Evolutionary conservation across 92 coral and sea anemone species (phyloP), one percentile per base, ranked within the genome.

Genomic region (Pocillopora meandrina): DNA sequence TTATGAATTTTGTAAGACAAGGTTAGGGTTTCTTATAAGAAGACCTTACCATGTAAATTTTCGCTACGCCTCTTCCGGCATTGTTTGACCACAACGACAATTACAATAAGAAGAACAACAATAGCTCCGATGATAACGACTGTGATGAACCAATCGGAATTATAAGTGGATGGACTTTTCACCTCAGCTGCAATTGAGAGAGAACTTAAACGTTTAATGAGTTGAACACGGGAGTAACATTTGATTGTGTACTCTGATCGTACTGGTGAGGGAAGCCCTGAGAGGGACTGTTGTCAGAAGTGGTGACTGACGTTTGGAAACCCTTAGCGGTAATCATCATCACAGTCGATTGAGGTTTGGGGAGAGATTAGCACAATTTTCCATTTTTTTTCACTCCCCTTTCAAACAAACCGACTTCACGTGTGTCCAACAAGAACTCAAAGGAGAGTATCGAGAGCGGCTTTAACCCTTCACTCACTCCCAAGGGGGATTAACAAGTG

Each of bases 121-220:
- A 88, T 36, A 56, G 87, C 82, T 56, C 88, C 86, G 33, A 91
- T 81, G 15, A 86, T 90, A 12, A 93, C 72, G 55, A 93, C 79
- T 33, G 86, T 80, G 10, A 93, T 93, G 74, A 93, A 93, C 97
- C 97, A 93, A 9, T 92, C 89, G 1, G 95, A 76, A 61, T 52
- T 33, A 62, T 91, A 89, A 63, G 92, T 56, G 18, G 92, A 84
- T 11, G 91, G 61, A 56, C 80, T 62, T 17, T 72, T 89, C 35
- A 60, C 57, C 61, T 81, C 72, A 61, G 88, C 95, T 71, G 84
- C 85, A 75, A 55, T 33, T 34, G 76, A 92, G 86, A 80, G 59
- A 85, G 78, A 74, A 33, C 58, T 26, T 70, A 60, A 80, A 52
- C 65, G 69, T 11, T 36, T 60, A 2, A 68, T 9, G 49, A 1